A percentile compares a stretch with the other conserved stretches of the same genome.
Conservation (phyloP, 2,888 invertebrate genomes). For the Heliconius charithonia region DNA sequence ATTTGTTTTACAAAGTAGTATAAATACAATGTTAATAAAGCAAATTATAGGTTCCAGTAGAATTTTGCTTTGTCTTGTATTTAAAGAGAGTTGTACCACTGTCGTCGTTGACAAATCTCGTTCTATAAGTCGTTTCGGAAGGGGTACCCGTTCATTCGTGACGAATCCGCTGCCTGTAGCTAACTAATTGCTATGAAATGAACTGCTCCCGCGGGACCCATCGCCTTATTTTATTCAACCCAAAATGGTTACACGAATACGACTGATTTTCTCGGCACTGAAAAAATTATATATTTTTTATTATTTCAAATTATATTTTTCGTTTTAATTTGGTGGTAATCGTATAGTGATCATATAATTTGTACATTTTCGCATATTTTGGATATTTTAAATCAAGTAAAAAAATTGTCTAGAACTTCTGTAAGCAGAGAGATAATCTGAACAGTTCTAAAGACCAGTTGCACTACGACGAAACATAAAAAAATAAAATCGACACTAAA, state of each 20-base stretch:
- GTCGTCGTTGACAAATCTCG: constrained; percentile 28
- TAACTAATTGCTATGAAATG: constrained; percentile 83
- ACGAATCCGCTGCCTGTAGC: constrained; percentile 78
- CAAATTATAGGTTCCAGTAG: not conserved
- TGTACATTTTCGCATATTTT: no score
- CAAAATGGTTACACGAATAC: constrained; percentile 4
- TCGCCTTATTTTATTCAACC: constrained; percentile 64
- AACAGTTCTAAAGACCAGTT: not conserved
- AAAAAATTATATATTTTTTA: not conserved
- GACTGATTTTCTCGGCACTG: not conserved
- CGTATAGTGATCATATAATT: no score
- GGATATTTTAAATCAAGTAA: not conserved
- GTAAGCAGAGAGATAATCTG: not conserved
- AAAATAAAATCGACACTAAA: not conserved
- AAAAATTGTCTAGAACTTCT: not conserved
- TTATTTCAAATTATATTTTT: no score
- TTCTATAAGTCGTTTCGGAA: constrained; percentile 59
- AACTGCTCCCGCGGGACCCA: constrained; percentile 72
- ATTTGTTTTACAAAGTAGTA: not conserved
- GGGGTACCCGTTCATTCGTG: constrained; percentile 81
- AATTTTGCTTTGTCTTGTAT: not conserved
- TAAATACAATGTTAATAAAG: not conserved
- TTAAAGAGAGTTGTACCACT: not conserved
- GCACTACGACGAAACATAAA: not conserved
- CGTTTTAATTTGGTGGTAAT: no score